Base-by-base conservation (phyloP, 2,888 invertebrate species). In the Hylaea fasciaria region DNA sequence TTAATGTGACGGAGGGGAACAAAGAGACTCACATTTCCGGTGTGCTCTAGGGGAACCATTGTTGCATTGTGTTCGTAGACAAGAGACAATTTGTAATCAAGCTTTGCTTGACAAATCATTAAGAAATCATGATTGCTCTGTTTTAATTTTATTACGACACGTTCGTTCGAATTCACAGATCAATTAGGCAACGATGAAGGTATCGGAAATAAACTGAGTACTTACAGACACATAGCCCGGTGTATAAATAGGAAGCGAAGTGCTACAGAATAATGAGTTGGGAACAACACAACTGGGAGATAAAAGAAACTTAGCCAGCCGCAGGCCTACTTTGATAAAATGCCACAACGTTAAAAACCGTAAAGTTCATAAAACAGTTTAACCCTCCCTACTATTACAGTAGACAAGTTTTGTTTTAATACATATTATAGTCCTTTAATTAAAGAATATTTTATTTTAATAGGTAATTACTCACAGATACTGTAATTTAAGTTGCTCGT, bases 91-190 rank as follows among this genome's bases (percentile, higher is more conserved):
- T 80, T 79, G 74, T 84, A 80, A 75, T 72, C 73, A 72, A 77
- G 76, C 73, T 74, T 71, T 51, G 57, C 74, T 77, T 76, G 77
- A 81, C 75, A 80, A 80, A 83, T 80, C 63, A 78, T 76, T 76
- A 70, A 68, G 70, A 72, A 77, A 78, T 71, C 62, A 67, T 74
- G 66, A 66, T 62, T 57, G 68, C 69, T 66, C 65, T 41, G 48
- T 53, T 46, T 59, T 63, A 49, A 51, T 63, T 65, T 55, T 66
- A 66, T 67, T 65, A 65, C 52, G 46, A 64, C 50, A 60, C 12
- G 50, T 37, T 57, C 53, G 48, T 56, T 66, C 61, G 43, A 22
- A 41, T 46, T 35, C 17, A 35, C 45, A 46, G 57, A 46, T 62
- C 62, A 54, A 50, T 57, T 50, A 46, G 28, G 49, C 37, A 50